These are phyloP conservation scores for Spondyliosoma cantharus DNA, from an alignment of 2,797 vertebrate species.

Conservation along the genomic window DNA sequence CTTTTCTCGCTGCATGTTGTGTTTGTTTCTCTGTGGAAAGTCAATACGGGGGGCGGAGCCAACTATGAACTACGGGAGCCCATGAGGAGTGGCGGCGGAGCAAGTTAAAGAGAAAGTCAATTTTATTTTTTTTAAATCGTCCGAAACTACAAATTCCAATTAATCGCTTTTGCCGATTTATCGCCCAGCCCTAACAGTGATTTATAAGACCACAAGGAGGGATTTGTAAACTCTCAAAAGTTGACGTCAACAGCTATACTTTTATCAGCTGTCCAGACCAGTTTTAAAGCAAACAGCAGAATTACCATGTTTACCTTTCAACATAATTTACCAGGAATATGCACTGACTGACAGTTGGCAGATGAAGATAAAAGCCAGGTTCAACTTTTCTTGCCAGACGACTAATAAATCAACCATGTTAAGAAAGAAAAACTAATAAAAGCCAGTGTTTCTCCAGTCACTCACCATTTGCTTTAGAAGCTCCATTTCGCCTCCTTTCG, in stretches of 20 bases:
- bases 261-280: slow-evolving; percentile 4
- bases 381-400: not conserved
- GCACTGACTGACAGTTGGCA: not conserved
- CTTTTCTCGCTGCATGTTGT: too few relatives aligned
- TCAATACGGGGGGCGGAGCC: too few relatives aligned
- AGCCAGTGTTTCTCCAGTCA: slow-evolving; percentile 13
- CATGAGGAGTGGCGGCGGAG: too few relatives aligned
- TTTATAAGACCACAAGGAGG: not conserved
- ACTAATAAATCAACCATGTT: not conserved
- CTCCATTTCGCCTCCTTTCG: slow-evolving; percentile 43
- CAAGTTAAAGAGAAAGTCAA: too few relatives aligned
- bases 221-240: slow-evolving; percentile 31
- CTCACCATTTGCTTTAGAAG: slow-evolving; percentile 40
- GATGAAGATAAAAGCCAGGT: not conserved
- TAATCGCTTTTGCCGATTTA: too few relatives aligned
- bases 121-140: too few relatives aligned
- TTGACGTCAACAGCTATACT: not conserved
- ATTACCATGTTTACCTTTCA: slow-evolving; percentile 2
- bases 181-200: too few relatives aligned
- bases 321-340: not conserved
- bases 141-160: too few relatives aligned
- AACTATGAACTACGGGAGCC: too few relatives aligned
- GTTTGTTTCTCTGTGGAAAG: too few relatives aligned
- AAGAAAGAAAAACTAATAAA: slow-evolving; percentile 19
- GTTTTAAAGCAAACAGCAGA: not conserved